Conservation (phyloP, 2,888 invertebrate genomes). For the Sinohyriopsis cumingii region DNA sequence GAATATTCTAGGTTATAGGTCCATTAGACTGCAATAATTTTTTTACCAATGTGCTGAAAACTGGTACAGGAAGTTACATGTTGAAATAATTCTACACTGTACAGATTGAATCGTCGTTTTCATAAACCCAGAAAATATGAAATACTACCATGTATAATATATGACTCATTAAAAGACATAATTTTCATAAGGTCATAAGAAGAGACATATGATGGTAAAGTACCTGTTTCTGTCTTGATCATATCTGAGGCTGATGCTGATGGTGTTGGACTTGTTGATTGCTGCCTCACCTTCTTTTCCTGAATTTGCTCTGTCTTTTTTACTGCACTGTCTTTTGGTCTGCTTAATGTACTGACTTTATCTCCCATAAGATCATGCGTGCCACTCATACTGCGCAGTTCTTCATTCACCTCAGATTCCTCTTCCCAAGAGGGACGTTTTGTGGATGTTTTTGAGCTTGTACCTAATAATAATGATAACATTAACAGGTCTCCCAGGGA, state of each 20-base stretch:
- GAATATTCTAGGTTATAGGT: not conserved
- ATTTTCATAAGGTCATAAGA: too few species aligned
- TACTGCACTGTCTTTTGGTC: constrained; percentile 12
- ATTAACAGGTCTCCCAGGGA: too few species aligned
- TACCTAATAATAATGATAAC: not conserved
- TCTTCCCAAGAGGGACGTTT: constrained; percentile 10
- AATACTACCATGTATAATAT: too few species aligned
- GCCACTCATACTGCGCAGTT: constrained; percentile 62
- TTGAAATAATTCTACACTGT: too few species aligned
- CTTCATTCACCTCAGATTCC: constrained; percentile 51
- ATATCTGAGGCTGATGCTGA: constrained; percentile 7
- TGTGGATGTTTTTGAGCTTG: not conserved
- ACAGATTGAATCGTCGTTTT: too few species aligned
- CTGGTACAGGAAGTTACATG: too few species aligned
- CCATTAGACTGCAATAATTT: too few species aligned
- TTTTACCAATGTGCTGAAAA: too few species aligned
- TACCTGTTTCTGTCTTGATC: constrained; percentile 23
- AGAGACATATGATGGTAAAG: not conserved
- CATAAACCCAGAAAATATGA: too few species aligned
- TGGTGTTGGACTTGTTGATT: constrained; percentile 20
- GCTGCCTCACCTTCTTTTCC: constrained; percentile 9
- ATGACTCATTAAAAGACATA: too few species aligned
- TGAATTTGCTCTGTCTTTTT: constrained; percentile 6
- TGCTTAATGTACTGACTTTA: constrained; percentile 3
- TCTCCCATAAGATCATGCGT: constrained; percentile 42